Conservation (phyloP, 2,797 vertebrate genomes). For the Clarias platycephalus region DNA sequence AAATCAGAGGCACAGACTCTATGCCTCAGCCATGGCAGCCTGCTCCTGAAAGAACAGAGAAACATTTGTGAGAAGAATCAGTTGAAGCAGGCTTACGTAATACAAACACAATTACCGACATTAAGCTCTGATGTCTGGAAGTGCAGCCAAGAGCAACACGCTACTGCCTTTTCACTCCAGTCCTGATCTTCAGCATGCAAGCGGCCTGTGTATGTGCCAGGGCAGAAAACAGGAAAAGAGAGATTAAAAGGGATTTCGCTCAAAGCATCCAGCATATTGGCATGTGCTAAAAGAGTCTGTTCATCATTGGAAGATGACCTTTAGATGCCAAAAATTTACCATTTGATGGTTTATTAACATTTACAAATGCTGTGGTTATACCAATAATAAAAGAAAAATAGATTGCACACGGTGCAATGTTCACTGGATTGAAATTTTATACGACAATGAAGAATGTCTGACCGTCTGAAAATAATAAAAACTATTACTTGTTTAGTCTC, state of each 20-base stretch:
- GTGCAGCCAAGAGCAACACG: conserved; percentile 59
- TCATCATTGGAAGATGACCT: conserved; percentile 8
- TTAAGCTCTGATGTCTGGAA: conserved; percentile 61
- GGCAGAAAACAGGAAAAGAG: conserved; percentile 56
- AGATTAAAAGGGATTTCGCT: conserved; percentile 58
- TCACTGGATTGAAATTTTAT: neutral
- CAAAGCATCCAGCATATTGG: conserved; percentile 46
- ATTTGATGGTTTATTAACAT: conserved; percentile 34
- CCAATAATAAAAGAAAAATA: neutral
- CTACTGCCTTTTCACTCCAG: conserved; percentile 49
- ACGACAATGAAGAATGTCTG: neutral
- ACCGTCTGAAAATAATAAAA: conserved; percentile 14
- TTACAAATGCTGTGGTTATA: conserved; percentile 20
- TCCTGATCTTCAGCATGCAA: conserved; percentile 42
- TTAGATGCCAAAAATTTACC: neutral
- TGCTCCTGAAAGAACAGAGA: conserved; percentile 59
- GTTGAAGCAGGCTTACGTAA: conserved; percentile 64
- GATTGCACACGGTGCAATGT: neutral
- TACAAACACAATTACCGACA: conserved; percentile 67
- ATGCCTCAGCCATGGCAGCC: conserved; percentile 51
- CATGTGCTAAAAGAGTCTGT: conserved; percentile 54
- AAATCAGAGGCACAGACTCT: conserved; percentile 41
- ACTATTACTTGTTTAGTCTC: conserved; percentile 15
- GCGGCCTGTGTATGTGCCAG: conserved; percentile 47
- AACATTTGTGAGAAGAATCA: conserved; percentile 61